These are phyloP conservation scores for Sceloporus undulatus DNA, from an alignment of 2,113 vertebrate genomes.

Conservation along the genomic window DNA sequence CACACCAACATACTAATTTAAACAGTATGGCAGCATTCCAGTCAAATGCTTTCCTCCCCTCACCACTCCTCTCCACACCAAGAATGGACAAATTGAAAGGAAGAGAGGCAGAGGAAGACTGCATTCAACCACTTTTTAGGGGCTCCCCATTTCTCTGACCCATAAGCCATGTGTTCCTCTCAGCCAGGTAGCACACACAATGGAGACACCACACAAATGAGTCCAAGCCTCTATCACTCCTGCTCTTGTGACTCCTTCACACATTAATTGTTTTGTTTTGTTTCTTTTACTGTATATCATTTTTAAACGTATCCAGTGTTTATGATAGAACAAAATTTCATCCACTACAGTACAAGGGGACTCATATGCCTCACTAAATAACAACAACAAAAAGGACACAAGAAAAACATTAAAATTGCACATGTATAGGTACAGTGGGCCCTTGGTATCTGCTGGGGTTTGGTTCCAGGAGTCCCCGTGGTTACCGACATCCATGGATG, in stretches of 20 bases:
- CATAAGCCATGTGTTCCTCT: neutral
- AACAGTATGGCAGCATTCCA: slow-evolving; percentile 78
- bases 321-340: too few species aligned
- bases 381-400: too few species aligned
- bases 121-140: neutral
- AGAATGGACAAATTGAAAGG: slow-evolving; percentile 26
- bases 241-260: neutral
- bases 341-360: neutral
- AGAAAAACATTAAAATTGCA: too few species aligned
- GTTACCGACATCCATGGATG: too few species aligned
- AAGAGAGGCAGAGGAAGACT: neutral
- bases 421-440: too few species aligned
- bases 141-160: neutral
- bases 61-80: too few species aligned
- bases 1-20: slow-evolving; percentile 71
- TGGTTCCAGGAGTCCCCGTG: too few species aligned
- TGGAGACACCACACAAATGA: neutral
- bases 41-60: slow-evolving; percentile 49
- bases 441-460: too few species aligned
- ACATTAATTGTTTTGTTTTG: neutral
- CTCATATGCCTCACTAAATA: neutral
- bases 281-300: neutral
- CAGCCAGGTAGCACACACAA: neutral
- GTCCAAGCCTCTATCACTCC: too few species aligned
- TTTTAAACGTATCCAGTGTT: neutral